Conservation (phyloP, 2,888 invertebrate species). For the Congeria kusceri region DNA sequence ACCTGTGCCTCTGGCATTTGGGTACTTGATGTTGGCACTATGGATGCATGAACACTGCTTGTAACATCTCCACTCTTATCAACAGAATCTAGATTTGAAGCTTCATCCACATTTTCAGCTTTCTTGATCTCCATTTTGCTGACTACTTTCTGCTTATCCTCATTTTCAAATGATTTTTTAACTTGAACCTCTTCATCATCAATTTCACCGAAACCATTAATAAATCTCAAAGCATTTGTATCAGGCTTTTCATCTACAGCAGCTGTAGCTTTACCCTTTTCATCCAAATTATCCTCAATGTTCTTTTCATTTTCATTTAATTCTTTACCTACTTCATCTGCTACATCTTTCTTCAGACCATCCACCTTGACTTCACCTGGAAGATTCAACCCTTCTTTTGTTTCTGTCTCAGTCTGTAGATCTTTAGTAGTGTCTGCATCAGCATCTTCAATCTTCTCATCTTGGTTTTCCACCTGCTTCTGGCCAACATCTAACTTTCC, state of each 20-base stretch:
- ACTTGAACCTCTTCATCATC: constrained; percentile 5
- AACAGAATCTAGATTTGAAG: background rate
- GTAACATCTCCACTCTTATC: too few species aligned
- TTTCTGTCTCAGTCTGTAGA: background rate
- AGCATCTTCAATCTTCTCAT: background rate
- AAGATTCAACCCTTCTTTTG: background rate
- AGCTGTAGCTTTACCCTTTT: constrained; percentile 13
- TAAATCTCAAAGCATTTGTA: constrained; percentile 24
- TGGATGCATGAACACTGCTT: background rate
- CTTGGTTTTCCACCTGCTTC: constrained; percentile 1
- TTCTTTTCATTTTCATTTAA: background rate
- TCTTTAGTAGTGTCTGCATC: background rate
- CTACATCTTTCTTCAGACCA: constrained; percentile 1
- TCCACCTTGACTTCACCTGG: background rate
- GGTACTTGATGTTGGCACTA: background rate
- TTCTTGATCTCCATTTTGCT: constrained; percentile 12
- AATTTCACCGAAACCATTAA: constrained; percentile 37
- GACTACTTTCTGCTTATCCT: background rate
- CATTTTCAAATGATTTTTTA: background rate
- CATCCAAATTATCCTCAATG: constrained; percentile 8
- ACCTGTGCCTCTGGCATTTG: background rate
- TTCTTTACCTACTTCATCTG: constrained; percentile 1
- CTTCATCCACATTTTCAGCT: background rate
- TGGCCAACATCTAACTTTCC: constrained; percentile 2
- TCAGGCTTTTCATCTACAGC: constrained; percentile 23